phyloP scores from a whole-genome alignment of 2,113 vertebrate species.

The Stegostoma tigrinum region DNA sequence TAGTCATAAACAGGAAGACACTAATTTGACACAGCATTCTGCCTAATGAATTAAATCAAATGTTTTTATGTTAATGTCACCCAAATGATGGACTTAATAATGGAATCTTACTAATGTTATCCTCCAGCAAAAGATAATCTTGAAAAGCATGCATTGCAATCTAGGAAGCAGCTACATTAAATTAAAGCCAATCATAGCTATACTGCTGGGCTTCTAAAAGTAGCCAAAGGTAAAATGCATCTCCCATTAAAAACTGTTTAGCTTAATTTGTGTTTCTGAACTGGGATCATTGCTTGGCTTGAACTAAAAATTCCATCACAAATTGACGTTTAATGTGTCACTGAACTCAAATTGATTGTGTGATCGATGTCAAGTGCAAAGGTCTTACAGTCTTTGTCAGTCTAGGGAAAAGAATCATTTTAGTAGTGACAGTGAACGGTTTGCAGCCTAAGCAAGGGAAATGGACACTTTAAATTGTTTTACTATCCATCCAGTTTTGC shows the following conservation, averaged over 20 bases:
- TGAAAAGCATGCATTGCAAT: background rate
- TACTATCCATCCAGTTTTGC: background rate
- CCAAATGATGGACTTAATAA: slow-evolving; percentile 8
- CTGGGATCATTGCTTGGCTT: background rate
- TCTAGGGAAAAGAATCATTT: background rate
- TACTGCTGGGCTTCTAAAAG: background rate
- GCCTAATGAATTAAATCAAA: background rate
- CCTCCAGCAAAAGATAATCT: background rate
- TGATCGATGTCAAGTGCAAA: background rate
- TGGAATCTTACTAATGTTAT: background rate
- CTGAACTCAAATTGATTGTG: background rate
- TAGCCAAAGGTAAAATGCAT: background rate
- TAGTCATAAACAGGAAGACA: background rate
- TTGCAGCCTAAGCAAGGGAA: background rate
- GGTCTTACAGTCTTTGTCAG: background rate
- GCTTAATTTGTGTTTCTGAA: background rate
- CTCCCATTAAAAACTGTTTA: background rate
- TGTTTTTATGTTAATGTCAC: background rate
- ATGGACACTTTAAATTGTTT: background rate
- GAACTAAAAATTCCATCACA: background rate
- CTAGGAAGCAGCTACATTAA: background rate
- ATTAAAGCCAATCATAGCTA: background rate
- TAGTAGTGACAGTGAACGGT: background rate
- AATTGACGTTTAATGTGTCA: background rate
- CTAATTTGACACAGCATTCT: background rate